A percentile compares a stretch with the other conserved stretches of the same genome.
Conservation (phyloP, 2,797 vertebrate species). For the Squalus acanthias region DNA sequence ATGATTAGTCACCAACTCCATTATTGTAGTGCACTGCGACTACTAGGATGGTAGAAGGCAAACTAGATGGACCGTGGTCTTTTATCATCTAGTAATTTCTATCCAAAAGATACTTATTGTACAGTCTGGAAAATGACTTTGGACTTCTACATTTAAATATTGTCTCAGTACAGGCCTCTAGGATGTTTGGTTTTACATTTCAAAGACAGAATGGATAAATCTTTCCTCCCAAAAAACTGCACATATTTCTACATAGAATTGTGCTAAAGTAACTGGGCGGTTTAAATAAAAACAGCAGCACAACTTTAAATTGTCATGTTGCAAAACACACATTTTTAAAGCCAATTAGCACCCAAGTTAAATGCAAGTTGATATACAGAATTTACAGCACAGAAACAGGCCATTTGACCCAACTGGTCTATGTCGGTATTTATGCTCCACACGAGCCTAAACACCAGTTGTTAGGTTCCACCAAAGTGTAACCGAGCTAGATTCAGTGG, state of each 20-base stretch:
- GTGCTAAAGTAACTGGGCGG: not conserved
- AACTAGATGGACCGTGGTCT: not conserved
- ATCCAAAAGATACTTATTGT: not conserved
- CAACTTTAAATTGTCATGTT: not conserved
- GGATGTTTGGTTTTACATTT: not conserved
- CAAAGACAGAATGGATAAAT: not conserved
- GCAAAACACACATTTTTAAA: not conserved
- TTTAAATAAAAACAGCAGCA: not conserved
- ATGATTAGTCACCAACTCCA: not conserved
- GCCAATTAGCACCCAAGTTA: not conserved
- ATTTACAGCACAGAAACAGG: not conserved
- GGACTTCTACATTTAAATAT: not conserved
- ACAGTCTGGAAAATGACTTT: not conserved
- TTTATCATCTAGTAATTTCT: not conserved
- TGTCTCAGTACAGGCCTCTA: too few species aligned
- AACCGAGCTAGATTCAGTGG: not conserved
- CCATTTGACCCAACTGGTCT: not conserved
- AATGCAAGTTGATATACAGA: not conserved
- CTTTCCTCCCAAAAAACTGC: not conserved
- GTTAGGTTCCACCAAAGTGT: not conserved
- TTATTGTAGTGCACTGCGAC: not conserved
- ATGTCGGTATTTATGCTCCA: not conserved
- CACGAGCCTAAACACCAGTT: not conserved
- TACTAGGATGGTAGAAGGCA: not conserved
- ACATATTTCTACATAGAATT: not conserved